These are phyloP conservation scores for Troglohyphantes excavatus DNA, from an alignment of 2,888 invertebrate genomes.

Conservation along the genomic window DNA sequence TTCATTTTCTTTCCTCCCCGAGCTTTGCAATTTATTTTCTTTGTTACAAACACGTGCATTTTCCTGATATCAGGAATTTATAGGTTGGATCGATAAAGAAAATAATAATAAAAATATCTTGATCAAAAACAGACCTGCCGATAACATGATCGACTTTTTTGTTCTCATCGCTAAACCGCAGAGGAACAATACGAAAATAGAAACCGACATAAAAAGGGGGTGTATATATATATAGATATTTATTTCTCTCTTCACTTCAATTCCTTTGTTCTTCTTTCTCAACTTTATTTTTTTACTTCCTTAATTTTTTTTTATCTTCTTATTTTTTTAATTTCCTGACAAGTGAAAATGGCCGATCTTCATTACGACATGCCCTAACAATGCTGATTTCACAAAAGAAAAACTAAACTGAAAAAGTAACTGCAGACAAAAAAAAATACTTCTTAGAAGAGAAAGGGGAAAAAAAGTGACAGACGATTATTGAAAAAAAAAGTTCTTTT, in stretches of 20 bases:
- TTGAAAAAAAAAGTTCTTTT: constrained; percentile 13
- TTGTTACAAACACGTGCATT: background rate
- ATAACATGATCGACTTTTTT: background rate
- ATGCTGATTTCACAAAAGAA: constrained; percentile 37
- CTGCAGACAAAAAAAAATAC: background rate
- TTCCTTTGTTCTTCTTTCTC: constrained; percentile 20
- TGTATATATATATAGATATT: too few species aligned
- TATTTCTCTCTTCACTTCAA: constrained; percentile 21
- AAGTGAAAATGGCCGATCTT: constrained; percentile 51
- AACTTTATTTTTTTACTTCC: constrained; percentile 4
- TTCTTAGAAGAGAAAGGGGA: background rate
- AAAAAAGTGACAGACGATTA: constrained; percentile 47
- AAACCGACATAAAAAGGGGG: background rate
- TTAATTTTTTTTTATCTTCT: constrained; percentile 15
- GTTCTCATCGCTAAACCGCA: background rate
- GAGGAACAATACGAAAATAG: background rate
- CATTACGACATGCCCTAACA: constrained; percentile 38
- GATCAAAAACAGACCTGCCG: background rate
- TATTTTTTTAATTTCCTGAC: constrained; percentile 32
- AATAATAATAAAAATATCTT: background rate
- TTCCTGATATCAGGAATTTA: background rate
- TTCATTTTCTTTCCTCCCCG: too few species aligned
- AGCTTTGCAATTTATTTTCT: background rate
- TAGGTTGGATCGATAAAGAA: background rate
- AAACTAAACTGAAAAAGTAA: constrained; percentile 13